phyloP scores from a whole-genome alignment of 1,140 invertebrate species.

The Pygmarrhopalites habei region DNA sequence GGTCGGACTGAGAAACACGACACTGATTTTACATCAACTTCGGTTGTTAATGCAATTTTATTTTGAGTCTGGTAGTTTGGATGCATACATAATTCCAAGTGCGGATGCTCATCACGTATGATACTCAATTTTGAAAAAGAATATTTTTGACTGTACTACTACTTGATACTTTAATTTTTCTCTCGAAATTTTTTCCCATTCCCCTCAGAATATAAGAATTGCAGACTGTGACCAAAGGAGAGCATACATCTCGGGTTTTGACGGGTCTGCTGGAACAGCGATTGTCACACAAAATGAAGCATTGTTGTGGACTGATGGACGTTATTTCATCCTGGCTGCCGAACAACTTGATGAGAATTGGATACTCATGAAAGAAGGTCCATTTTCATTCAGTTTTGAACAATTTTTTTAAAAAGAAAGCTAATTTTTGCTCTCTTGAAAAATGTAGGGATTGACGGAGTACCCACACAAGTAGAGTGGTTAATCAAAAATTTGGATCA shows the following conservation, averaged over 20 bases:
- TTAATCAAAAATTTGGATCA: conserved; percentile 13
- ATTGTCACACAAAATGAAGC: conserved; percentile 71
- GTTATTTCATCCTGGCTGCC: conserved; percentile 72
- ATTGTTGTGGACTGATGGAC: conserved; percentile 80
- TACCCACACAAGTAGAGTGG: conserved; percentile 23
- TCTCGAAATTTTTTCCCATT: conserved; percentile 40
- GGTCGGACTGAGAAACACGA: background rate
- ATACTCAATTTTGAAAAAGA: conserved; percentile 31
- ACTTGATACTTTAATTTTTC: conserved; percentile 39
- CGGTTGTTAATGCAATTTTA: background rate
- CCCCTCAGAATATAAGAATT: conserved; percentile 76
- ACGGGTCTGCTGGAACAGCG: conserved; percentile 74
- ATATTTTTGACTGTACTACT: background rate
- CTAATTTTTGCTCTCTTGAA: too few species aligned
- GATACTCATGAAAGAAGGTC: conserved; percentile 65
- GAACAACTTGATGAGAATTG: conserved; percentile 66
- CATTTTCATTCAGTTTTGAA: conserved; percentile 41
- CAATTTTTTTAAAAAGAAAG: background rate
- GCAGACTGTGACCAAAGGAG: conserved; percentile 70
- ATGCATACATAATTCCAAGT: conserved; percentile 75
- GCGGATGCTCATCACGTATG: conserved; percentile 68
- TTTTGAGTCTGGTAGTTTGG: conserved; percentile 41
- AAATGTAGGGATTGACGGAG: conserved; percentile 19
- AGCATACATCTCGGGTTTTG: conserved; percentile 75
- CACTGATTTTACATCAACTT: background rate